Evolutionary conservation across 2,797 vertebrate species (phyloP).

Genomic region (Pseudotriccus pelzelni): DNA sequence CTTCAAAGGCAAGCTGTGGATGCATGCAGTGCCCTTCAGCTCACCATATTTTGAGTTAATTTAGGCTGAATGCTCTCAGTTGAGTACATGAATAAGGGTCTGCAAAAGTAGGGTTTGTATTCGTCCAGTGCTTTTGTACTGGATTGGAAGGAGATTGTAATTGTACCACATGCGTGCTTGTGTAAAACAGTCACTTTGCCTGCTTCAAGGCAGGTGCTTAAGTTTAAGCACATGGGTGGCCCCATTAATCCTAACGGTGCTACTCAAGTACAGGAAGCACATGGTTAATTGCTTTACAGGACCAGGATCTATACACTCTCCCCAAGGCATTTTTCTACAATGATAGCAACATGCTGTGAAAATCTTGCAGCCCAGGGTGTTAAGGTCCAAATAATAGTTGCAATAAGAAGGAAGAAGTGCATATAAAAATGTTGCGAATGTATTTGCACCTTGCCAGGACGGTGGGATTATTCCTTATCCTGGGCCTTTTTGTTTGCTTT

Average conservation of each 20-base stretch:
- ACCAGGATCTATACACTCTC: not conserved
- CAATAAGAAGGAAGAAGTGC: not conserved
- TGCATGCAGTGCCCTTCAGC: not conserved
- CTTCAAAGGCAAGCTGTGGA: not conserved
- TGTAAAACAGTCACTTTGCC: not conserved
- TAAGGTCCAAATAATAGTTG: not conserved
- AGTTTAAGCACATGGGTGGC: slow-evolving; percentile 53
- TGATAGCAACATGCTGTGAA: not conserved
- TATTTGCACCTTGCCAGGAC: slow-evolving; percentile 53
- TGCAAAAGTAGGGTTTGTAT: not conserved
- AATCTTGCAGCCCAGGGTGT: not conserved
- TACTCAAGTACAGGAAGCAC: not conserved
- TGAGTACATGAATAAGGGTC: not conserved
- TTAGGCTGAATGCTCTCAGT: not conserved
- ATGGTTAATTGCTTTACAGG: not conserved
- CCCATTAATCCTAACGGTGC: not conserved
- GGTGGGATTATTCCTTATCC: slow-evolving; percentile 73
- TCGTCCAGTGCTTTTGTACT: not conserved
- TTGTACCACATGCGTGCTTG: not conserved
- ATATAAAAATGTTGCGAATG: slow-evolving; percentile 19
- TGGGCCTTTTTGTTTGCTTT: slow-evolving; percentile 82
- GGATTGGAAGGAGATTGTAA: not conserved
- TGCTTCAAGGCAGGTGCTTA: slow-evolving; percentile 24
- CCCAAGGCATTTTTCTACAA: not conserved
- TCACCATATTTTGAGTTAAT: not conserved